Evolutionary conservation across 2,888 invertebrate genomes (phyloP), one percentile per base, ranked within the genome.

Genomic region (Idaea dimidiata): DNA sequence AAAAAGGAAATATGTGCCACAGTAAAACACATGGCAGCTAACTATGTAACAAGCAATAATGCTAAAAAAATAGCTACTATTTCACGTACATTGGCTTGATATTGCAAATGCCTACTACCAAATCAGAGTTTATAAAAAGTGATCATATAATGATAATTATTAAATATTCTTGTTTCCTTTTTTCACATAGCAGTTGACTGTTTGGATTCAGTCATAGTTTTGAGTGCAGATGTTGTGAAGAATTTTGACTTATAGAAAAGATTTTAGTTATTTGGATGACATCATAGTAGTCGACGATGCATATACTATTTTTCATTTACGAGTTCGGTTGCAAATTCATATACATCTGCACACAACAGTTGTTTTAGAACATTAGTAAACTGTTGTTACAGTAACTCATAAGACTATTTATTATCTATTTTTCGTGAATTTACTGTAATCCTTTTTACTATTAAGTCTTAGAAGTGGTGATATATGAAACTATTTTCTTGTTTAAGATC

Each of bases 371-470:
- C 81, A 81, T 78, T 70, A 80, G 80, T 70, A 79, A 79, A 84
- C 80, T 82, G 81, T 87, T 87, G 83, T 88, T 86, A 84, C 73
- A 77, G 77, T 69, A 83, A 84, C 79, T 82, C 77, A 79, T 86
- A 83, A 90, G 86, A 89, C 88, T 89, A 87, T 81, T 77, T 85
- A 79, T 84, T n/a, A 80, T 88, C 90, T 92, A 92, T 92, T 91
- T 92, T 92, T 91, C 87, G 91, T 88, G 89, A 86, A 90, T 92
- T 91, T 92, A 92, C 91, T 92, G 90, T 90, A 91, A 89, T 86
- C 84, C 85, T 87, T 89, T 89, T 85, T 88, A 91, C 83, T 84
- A 82, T 84, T 84, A 84, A 86, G 83, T 84, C 79, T 83, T 88
- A 88, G 84, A 86, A 81, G 82, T 78, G 86, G 90, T 91, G 91